phyloP scores from a whole-genome alignment of 2,797 vertebrate species.

The Oreortyx pictus region DNA sequence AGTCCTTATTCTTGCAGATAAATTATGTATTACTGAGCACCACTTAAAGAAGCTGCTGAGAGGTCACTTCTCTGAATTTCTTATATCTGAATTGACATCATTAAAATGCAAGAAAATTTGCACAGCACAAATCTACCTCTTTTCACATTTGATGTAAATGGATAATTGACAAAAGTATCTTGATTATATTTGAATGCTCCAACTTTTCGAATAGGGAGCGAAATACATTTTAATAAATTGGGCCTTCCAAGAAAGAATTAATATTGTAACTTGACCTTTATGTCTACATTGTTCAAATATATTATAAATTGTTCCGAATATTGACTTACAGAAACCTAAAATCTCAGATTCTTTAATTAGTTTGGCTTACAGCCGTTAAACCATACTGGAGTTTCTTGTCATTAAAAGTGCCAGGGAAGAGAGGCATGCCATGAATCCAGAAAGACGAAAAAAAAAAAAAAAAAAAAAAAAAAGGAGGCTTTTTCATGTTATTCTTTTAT shows the following conservation, averaged over 20 bases:
- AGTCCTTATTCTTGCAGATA: slow-evolving; percentile 6
- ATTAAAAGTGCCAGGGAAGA: slow-evolving; percentile 54
- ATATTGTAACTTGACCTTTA: slow-evolving; percentile 58
- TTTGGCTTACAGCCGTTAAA: slow-evolving; percentile 37
- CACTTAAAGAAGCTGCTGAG: slow-evolving; percentile 8
- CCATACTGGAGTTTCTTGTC: background rate
- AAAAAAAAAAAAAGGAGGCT: background rate
- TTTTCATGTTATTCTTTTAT: slow-evolving; percentile 50
- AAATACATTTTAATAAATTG: slow-evolving; percentile 32
- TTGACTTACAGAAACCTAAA: slow-evolving; percentile 51
- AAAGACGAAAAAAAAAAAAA: background rate
- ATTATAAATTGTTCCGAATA: slow-evolving; percentile 62
- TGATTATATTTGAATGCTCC: slow-evolving; percentile 18
- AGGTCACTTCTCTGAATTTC: slow-evolving; percentile 20
- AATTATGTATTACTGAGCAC: slow-evolving; percentile 35
- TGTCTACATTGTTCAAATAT: slow-evolving; percentile 58
- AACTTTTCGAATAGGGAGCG: background rate
- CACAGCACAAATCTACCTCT: background rate
- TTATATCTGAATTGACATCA: background rate
- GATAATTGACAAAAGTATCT: background rate
- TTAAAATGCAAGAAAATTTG: slow-evolving; percentile 5
- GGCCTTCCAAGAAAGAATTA: background rate
- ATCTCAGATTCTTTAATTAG: slow-evolving; percentile 67
- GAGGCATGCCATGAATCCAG: slow-evolving; percentile 13
- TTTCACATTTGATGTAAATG: background rate